Base-by-base conservation (phyloP, 2,888 invertebrate species). In the Hypsopygia costalis region DNA sequence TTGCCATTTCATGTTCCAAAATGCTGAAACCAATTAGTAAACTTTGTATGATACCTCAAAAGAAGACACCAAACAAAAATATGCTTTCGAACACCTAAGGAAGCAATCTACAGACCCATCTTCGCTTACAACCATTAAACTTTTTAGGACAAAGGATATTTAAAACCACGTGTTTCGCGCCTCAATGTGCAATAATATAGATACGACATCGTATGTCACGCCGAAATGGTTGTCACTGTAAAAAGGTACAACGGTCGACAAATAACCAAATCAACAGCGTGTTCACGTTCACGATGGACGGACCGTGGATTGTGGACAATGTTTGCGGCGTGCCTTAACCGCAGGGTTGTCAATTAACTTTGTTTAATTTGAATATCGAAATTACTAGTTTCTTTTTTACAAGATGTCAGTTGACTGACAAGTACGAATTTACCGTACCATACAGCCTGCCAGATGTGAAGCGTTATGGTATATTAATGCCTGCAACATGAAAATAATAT, bases 281-380 rank as follows among this genome's bases (percentile, higher is more conserved):
- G 22, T 28, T 48, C 58, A 55, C 58, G 60, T 58, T 53, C 22
- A 58, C 53, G 51, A 51, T 52, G 52, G 55, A 53, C 48, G 25
- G 25, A 25, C 25, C 25, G 25, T 6, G 3, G 6, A 7, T 5
- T 25, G 25, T 32, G 31, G 41, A 47, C 47, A 47, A 25, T 35
- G 35, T 6, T 16, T 38, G 36, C 11, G 36, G 41, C 30, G 43
- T 46, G 35, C 40, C 31, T 31, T 31, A 9, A 6, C 1, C 5
- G 6, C 39, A 39, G 39, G 39, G 39, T 28, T 39, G 39, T 1
- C 39, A 33, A 16, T 16, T n/a, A n/a, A n/a, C n/a, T n/a, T n/a
- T n/a, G n/a, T n/a, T n/a, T n/a, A n/a, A n/a, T n/a, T n/a, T n/a
- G n/a, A n/a, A n/a, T n/a, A n/a, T n/a, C n/a, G n/a, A n/a, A n/a